Percentiles rank a stretch among this genome's conserved stretches.
phyloP scores from a whole-genome alignment of 2,797 vertebrate genomes.

The Cuniculus paca region DNA sequence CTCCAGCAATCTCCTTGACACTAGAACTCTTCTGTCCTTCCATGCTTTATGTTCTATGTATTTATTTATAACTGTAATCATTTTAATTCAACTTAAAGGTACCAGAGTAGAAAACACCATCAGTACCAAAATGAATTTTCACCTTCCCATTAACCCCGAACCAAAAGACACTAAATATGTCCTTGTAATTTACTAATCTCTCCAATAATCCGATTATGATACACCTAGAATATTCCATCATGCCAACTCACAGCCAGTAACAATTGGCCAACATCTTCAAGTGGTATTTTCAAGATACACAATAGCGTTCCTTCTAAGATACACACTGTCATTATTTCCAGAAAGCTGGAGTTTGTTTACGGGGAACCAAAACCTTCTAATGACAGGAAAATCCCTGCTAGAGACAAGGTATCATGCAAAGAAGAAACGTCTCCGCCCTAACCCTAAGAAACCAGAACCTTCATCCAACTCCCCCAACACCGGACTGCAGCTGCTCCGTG shows the following conservation, averaged over 20 bases:
- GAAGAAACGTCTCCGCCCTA: background rate
- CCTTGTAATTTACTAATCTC: background rate
- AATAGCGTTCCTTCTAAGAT: background rate
- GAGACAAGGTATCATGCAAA: background rate
- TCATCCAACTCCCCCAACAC: background rate
- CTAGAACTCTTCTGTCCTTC: background rate
- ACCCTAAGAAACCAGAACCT: background rate
- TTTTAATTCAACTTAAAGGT: background rate
- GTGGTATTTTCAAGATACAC: background rate
- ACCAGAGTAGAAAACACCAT: slow-evolving; percentile 6
- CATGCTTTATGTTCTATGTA: background rate
- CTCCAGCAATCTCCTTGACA: background rate
- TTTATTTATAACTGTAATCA: slow-evolving; percentile 47
- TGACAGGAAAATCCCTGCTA: slow-evolving; percentile 34
- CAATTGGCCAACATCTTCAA: background rate
- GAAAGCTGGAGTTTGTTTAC: background rate
- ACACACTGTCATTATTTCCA: background rate
- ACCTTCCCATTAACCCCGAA: background rate
- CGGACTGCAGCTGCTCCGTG: background rate
- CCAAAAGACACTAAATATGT: background rate
- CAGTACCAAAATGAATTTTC: slow-evolving; percentile 21
- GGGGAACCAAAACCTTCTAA: background rate
- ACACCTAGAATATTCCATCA: background rate
- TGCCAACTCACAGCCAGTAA: background rate
- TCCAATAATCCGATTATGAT: background rate